Percentiles rank a stretch among this genome's conserved stretches.
phyloP scores from a whole-genome alignment of 2,113 vertebrate genomes.

The Alligator sinensis region DNA sequence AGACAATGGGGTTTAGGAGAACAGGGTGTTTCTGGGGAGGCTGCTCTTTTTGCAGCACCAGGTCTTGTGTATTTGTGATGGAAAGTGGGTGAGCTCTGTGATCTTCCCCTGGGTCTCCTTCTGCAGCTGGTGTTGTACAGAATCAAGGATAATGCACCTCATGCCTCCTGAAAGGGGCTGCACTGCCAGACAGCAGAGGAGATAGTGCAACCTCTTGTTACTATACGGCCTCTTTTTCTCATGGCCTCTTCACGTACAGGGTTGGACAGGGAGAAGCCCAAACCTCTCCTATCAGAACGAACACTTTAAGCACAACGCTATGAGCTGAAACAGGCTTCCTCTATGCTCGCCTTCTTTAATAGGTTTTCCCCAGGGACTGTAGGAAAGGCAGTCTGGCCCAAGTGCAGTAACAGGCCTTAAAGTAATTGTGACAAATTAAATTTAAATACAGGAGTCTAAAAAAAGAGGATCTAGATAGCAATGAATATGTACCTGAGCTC shows the following conservation, averaged over 20 bases:
- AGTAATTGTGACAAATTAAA: background rate
- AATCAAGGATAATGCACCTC: background rate
- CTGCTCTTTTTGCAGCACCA: background rate
- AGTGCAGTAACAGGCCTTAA: background rate
- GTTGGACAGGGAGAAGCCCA: background rate
- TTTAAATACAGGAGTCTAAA: background rate
- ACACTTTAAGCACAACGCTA: background rate
- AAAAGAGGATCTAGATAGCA: background rate
- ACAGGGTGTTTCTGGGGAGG: background rate
- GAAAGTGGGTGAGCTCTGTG: background rate
- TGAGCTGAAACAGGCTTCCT: background rate
- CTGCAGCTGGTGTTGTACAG: background rate
- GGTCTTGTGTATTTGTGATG: background rate
- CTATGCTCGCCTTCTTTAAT: background rate
- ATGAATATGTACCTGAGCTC: background rate
- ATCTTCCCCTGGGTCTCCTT: background rate
- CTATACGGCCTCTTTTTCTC: background rate
- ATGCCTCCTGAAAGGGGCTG: background rate
- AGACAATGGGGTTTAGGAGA: background rate
- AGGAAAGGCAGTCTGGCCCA: background rate
- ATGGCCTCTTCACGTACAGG: background rate
- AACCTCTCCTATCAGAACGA: background rate
- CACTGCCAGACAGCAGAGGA: background rate
- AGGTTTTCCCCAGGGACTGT: background rate
- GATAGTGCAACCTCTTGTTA: background rate